Base-by-base conservation (phyloP, 2,888 invertebrate species). In the Dryobota labecula region DNA sequence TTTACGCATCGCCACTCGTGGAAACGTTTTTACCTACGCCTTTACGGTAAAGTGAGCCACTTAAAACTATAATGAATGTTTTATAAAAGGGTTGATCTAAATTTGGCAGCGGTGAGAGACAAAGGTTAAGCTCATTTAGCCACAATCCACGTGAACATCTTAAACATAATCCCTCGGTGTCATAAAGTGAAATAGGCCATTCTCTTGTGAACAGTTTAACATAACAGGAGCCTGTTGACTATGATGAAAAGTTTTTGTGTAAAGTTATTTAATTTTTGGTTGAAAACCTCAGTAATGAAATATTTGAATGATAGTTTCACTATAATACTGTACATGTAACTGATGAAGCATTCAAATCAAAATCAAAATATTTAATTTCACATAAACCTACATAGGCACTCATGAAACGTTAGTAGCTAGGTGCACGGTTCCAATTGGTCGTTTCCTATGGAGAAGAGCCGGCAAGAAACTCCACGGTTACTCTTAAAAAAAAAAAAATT, bases 141-240 rank as follows among this genome's bases (percentile, higher is more conserved):
- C 41, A 18, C 38, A 73, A 64, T 78, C 56, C 24, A 57, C 41
- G 41, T 51, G 63, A 56, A 78, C 67, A 66, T 67, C 49, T 64
- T 56, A 78, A 63, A 61, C 45, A 64, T 56, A 68, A 78, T 78
- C 38, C 60, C 13, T 18, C 20, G 73, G 60, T 51, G 68, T 56
- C 74, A 56, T 64, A 73, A 64, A 68, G 30, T 74, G 61, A 61
- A 61, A 74, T 61, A 69, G 56, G 69, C 51, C 13, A 36, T 18
- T 30, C 60, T 56, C 51, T 47, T n/a, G 24, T 51, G 60, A 47
- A 36, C 20, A 7, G 24, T 7, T 24, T 24, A 49, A 49, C 24
- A 51, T 20, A 33, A 54, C 30, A 49, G 6, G 2, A 77, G 41
- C 15, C 45, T 64, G 45, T 51, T n/a, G 38, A 47, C 33, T 51